Evolutionary conservation across 2,888 invertebrate species (phyloP), one percentile per base, ranked within the genome.

Genomic region (Eristalinus aeneus): DNA sequence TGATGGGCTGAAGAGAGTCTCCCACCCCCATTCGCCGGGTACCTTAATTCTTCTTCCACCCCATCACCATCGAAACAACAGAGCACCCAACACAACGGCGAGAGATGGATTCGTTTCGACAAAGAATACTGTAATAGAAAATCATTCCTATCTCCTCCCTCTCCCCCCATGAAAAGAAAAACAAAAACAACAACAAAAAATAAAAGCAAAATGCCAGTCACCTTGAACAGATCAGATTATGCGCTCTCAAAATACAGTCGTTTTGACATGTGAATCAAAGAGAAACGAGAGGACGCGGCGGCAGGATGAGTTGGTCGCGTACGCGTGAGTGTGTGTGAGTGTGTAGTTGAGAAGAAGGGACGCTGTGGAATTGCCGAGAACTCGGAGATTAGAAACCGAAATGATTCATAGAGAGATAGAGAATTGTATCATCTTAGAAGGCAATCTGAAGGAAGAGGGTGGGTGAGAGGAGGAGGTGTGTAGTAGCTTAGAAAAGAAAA

Each of bases 141-240:
- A 46, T 46, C 46, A n/a, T 46, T 16, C 46, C 16, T 16, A 16
- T 46, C 46, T 46, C 46, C 46, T 46, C 16, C 46, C 46, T 16
- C 46, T 16, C 46, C 46, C 46, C 4, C 11, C 2, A 39, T n/a
- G 0, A 16, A 46, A 46, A 16, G n/a, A 16, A 16, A 46, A 16
- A n/a, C n/a, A 39, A 3, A 12, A 1, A 12, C 39, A 12, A 36
- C n/a, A n/a, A n/a, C n/a, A 39, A 39, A 46, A 16, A 8, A 16
- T 6, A n/a, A n/a, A n/a, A n/a, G n/a, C n/a, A n/a, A n/a, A n/a
- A n/a, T 16, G 16, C 16, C 46, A 16, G 46, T 46, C 46, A 46
- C 46, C 67, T 85, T 81, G 85, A 85, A 85, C 85, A 85, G 85
- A 85, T 85, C 85, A 85, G 85, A 85, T 80, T 80, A 34, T 46